A percentile compares a stretch with the other conserved stretches of the same genome.
Evolutionary conservation across 2,113 vertebrate genomes (phyloP).

Genomic region (Tachysurus fulvidraco): DNA sequence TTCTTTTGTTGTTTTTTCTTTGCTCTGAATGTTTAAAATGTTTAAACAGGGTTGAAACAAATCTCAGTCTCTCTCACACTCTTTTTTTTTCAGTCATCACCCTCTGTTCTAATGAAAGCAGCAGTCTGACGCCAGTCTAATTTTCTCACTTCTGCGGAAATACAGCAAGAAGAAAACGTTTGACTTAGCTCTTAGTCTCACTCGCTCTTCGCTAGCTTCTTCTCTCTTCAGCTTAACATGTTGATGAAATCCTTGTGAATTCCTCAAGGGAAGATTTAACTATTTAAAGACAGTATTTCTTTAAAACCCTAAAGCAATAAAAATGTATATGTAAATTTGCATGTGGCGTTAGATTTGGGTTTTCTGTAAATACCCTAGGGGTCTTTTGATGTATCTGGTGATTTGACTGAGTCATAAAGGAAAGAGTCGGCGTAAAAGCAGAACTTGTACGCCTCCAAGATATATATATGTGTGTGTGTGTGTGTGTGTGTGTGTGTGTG

Average conservation of each 20-base stretch:
- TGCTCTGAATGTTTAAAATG: conserved; percentile 63
- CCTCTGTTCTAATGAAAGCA: conserved; percentile 32
- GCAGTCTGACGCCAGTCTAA: conserved; percentile 46
- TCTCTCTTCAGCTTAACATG: conserved; percentile 48
- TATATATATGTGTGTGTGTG: background rate
- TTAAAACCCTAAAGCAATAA: conserved; percentile 44
- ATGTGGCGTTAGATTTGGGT: background rate
- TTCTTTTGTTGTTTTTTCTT: conserved; percentile 57
- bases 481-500: too few species aligned
- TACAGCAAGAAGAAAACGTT: conserved; percentile 56
- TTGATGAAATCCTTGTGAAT: conserved; percentile 75
- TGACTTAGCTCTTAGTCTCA: conserved; percentile 54
- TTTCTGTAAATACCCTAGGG: background rate
- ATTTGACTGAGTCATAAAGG: background rate
- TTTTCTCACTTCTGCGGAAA: conserved; percentile 65
- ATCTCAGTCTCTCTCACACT: conserved; percentile 44
- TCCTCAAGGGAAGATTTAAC: conserved; percentile 73
- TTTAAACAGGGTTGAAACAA: conserved; percentile 59
- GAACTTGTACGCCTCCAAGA: background rate
- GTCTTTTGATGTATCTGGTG: background rate
- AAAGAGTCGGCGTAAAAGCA: background rate
- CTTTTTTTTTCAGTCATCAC: conserved; percentile 11
- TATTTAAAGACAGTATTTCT: conserved; percentile 67
- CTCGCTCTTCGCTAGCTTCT: conserved; percentile 24
- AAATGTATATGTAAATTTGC: background rate